These are phyloP conservation scores for Cyanistes caeruleus DNA, from an alignment of 2,113 vertebrate genomes.

Conservation along the genomic window DNA sequence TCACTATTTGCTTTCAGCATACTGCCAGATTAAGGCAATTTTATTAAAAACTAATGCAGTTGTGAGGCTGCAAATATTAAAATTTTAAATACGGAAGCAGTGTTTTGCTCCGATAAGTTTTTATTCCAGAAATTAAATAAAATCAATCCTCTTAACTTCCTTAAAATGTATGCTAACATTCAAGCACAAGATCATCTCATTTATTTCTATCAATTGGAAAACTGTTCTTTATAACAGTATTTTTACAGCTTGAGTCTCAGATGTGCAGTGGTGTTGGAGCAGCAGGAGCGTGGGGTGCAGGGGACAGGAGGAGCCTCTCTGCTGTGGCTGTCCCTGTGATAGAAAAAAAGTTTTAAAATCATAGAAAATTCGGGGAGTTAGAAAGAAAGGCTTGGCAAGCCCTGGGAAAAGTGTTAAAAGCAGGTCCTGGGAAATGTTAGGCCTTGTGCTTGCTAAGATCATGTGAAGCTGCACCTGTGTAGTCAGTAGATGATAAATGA, in stretches of 20 bases:
- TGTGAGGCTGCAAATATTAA: not conserved
- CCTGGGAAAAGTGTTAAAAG: too few species aligned
- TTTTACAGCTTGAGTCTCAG: not conserved
- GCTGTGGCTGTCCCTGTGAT: too few species aligned
- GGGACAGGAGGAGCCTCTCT: not conserved
- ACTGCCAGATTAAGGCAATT: not conserved
- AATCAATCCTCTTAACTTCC: not conserved
- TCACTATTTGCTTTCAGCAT: not conserved
- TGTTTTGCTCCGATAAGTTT: not conserved
- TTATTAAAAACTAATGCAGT: not conserved
- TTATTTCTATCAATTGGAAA: not conserved
- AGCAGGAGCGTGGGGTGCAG: fast-evolving
- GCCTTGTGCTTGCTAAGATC: too few species aligned
- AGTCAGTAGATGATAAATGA: too few species aligned
- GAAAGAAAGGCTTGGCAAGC: too few species aligned
- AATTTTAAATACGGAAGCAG: not conserved
- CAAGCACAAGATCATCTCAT: not conserved
- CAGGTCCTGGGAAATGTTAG: too few species aligned
- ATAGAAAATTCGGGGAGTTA: too few species aligned
- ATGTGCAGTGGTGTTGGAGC: too few species aligned
- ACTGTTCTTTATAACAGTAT: not conserved
- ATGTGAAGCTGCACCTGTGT: too few species aligned
- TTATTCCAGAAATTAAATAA: not conserved
- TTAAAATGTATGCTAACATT: not conserved
- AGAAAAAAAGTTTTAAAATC: too few species aligned